Evolutionary conservation across 2,888 invertebrate species (phyloP).

Genomic region (Blastobasis lacticolella): DNA sequence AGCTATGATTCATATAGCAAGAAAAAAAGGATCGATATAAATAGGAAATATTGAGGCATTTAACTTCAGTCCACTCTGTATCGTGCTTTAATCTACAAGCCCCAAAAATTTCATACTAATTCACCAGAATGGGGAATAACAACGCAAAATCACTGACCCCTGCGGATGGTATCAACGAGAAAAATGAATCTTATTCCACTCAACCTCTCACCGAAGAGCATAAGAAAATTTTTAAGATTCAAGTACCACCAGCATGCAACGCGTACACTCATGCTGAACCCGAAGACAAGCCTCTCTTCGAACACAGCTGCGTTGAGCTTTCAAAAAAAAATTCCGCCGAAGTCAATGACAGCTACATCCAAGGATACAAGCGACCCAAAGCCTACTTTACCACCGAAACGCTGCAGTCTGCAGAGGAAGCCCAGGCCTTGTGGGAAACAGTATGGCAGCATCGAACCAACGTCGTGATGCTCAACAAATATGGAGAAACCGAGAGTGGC

Average conservation of each 20-base stretch:
- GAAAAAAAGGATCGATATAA: background rate
- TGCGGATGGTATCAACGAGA: background rate
- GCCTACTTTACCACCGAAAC: background rate
- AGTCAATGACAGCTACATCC: background rate
- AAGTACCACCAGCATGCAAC: background rate
- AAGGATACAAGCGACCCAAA: background rate
- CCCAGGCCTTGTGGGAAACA: background rate
- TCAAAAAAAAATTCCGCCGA: background rate
- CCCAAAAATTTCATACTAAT: background rate
- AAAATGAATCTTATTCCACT: background rate
- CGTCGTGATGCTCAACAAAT: background rate
- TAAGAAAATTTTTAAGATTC: background rate
- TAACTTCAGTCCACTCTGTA: background rate
- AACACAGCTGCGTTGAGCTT: background rate
- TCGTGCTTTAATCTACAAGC: background rate
- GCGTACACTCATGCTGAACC: background rate
- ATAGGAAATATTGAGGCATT: background rate
- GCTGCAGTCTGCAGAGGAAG: background rate
- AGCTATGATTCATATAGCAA: background rate
- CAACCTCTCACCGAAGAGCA: background rate
- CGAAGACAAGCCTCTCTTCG: background rate
- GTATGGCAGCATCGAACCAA: background rate
- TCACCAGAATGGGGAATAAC: background rate
- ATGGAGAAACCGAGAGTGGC: background rate
- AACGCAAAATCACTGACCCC: background rate